Conservation (phyloP, 2,113 vertebrate genomes). For the Chloroceryle aenea region DNA sequence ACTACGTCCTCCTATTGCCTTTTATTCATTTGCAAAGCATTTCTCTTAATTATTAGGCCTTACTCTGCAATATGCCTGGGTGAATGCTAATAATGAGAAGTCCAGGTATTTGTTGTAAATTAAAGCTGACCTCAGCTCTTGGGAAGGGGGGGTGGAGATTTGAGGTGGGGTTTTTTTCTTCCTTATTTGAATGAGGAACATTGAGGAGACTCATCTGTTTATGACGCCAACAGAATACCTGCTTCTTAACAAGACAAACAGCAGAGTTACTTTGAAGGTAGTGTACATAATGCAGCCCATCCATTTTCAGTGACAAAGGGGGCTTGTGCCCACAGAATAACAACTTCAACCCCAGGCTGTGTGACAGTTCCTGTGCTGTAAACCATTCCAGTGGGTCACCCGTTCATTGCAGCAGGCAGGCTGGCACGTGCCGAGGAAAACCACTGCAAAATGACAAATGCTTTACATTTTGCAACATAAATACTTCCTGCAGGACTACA, state of each 20-base stretch:
- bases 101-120: neutral
- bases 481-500: neutral
- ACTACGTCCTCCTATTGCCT: neutral
- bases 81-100: constrained; percentile 5
- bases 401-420: neutral
- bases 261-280: constrained; percentile 34
- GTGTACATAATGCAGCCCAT: constrained; percentile 9
- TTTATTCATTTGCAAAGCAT: neutral
- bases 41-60: neutral
- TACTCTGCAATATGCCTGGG: neutral
- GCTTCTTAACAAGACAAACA: constrained; percentile 32
- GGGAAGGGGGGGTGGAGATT: too few species aligned
- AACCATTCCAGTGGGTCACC: neutral
- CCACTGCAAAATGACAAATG: neutral
- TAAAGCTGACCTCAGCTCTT: neutral
- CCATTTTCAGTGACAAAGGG: neutral
- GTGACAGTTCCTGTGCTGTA: neutral
- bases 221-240: neutral
- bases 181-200: neutral
- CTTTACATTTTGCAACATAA: neutral
- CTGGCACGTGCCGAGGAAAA: neutral
- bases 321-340: constrained; percentile 1
- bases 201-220: neutral
- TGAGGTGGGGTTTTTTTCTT: too few species aligned
- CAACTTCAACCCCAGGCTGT: neutral